Base-by-base conservation (phyloP, 2,797 vertebrate genomes). In the Sebastes taczanowskii region DNA sequence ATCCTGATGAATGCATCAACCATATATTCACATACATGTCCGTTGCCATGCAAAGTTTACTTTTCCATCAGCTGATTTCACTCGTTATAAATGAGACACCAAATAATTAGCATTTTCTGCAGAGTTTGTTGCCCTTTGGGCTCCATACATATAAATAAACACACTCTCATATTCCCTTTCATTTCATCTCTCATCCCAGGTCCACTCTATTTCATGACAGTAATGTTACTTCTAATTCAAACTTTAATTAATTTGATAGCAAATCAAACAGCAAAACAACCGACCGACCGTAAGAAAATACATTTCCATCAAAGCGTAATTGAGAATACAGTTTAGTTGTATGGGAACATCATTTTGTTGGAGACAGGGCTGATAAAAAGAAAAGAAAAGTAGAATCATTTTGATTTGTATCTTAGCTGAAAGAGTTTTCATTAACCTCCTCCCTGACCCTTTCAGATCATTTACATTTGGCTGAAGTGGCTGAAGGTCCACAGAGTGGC, bases 361-460 rank as follows among this genome's bases (percentile, higher is more conserved):
- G 49, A 52, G 0, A 52, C 49, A n/a, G 8, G 49, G 2, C 0
- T 52, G 49, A 0, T n/a, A 52, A 52, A 8, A n/a, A 46, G 2
- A 13, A 38, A 3, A 46, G 3, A 52, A 46, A 46, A 0, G 7
- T 30, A 18, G 5, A 58, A 18, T 38, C 18, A 23, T 73, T 60
- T 60, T 20, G 18, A 65, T 70, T 59, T 35, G 22, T 35, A 58
- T 52, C 27, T 68, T 25, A 56, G 34, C 42, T 7, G 1, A 34
- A 63, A 53, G 30, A 56, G 5, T 22, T 27, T 30, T 4, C 29
- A 34, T 38, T 29, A 38, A 59, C 30, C 55, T 38, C n/a, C 16
- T 29, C 18, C 8, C 27, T 52, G 59, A 75, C 59, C 29, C 20
- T 70, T 59, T 29, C 7, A 16, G 7, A 69, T 64, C 38, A 16